A percentile compares a stretch with the other conserved stretches of the same genome.
Evolutionary conservation across 2,113 vertebrate species (phyloP).

Genomic region (Oreotragus oreotragus): DNA sequence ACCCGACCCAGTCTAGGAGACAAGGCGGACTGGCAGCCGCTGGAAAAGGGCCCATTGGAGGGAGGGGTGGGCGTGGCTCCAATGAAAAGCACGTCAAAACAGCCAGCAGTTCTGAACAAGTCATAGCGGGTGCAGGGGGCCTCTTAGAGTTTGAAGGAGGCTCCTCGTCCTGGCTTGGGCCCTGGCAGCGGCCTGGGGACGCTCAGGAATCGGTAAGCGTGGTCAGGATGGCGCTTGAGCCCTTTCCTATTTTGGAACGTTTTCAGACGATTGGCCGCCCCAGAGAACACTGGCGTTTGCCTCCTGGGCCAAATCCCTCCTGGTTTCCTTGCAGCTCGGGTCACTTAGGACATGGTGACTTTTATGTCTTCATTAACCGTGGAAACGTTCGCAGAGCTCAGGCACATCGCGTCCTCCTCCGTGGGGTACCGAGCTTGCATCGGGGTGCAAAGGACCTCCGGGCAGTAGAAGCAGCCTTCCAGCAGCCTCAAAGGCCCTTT

Average conservation of each 20-base stretch:
- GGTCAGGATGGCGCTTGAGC: rapidly evolving
- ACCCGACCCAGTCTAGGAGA: background rate
- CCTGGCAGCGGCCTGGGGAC: too few relatives aligned
- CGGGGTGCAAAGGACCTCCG: rapidly evolving
- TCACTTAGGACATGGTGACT: background rate
- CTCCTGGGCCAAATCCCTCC: background rate
- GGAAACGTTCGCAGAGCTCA: rapidly evolving
- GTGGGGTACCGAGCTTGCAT: rapidly evolving
- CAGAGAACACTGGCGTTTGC: background rate
- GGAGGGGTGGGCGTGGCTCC: background rate
- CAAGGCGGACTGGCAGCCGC: rapidly evolving
- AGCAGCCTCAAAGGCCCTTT: rapidly evolving
- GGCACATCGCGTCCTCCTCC: rapidly evolving
- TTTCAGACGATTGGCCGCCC: background rate
- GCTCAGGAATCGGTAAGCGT: too few relatives aligned
- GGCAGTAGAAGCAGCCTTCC: background rate
- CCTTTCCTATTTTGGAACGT: background rate
- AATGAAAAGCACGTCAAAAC: rapidly evolving
- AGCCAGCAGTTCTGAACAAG: background rate
- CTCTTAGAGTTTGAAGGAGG: too few relatives aligned
- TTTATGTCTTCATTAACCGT: background rate
- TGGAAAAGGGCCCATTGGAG: background rate
- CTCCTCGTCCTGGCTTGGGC: too few relatives aligned
- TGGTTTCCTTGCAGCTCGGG: rapidly evolving
- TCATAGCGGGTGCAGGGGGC: rapidly evolving